These are phyloP conservation scores for Scalopus aquaticus DNA, from an alignment of 2,113 vertebrate genomes.

Conservation along the genomic window DNA sequence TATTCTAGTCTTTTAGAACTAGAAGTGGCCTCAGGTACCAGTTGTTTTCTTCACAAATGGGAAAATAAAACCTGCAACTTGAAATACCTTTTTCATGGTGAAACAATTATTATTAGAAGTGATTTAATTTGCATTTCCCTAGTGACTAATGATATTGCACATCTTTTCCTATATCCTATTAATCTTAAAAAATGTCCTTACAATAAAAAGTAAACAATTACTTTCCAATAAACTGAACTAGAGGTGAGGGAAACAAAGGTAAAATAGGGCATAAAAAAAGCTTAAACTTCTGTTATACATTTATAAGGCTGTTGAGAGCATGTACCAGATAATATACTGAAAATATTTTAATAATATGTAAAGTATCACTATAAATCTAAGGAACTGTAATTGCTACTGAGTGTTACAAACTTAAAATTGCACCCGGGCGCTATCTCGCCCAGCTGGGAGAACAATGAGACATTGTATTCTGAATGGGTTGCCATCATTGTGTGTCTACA, in stretches of 20 bases:
- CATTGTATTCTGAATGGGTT: not conserved
- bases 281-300: not conserved
- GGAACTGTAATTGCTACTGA: not conserved
- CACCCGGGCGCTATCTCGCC: not conserved
- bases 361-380: not conserved
- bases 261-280: not conserved
- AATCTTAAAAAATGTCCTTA: constrained; percentile 21
- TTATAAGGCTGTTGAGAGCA: not conserved
- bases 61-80: constrained; percentile 26
- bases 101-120: too few species aligned
- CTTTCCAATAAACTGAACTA: not conserved
- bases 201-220: constrained; percentile 53
- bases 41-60: not conserved
- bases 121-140: constrained; percentile 18
- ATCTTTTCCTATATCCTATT: not conserved
- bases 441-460: not conserved
- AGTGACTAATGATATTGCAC: not conserved
- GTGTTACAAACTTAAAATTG: not conserved
- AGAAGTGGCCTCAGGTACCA: not conserved
- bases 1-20: constrained; percentile 6
- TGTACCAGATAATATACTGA: not conserved
- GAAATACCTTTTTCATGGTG: not conserved
- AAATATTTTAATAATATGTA: not conserved
- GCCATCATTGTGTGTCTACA: not conserved
- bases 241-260: not conserved